These are phyloP conservation scores for Picathartes gymnocephalus DNA, from an alignment of 2,113 vertebrate genomes.

Conservation along the genomic window DNA sequence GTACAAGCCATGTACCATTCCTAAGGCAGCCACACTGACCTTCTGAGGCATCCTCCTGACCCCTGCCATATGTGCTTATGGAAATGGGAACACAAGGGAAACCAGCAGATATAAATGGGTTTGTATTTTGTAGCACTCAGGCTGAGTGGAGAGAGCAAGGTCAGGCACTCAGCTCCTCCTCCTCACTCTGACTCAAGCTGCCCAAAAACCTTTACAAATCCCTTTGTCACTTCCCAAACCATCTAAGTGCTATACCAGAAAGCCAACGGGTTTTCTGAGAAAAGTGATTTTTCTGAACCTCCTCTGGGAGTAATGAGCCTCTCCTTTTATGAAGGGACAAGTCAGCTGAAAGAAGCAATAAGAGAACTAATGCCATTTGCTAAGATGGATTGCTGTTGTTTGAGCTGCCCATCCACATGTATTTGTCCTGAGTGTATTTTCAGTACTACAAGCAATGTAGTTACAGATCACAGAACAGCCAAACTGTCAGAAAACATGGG, in stretches of 20 bases:
- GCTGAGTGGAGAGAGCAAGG: not conserved
- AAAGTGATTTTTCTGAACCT: not conserved
- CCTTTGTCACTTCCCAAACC: not conserved
- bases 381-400: conserved; percentile 62
- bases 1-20: not conserved
- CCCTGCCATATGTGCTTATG: not conserved
- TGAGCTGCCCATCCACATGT: conserved; percentile 43
- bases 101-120: not conserved
- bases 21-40: not conserved
- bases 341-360: conserved; percentile 52
- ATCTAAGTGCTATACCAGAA: not conserved
- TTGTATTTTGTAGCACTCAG: not conserved
- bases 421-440: conserved; percentile 54
- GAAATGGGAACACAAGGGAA: not conserved
- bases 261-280: conserved; percentile 7
- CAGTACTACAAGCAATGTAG: conserved; percentile 38
- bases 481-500: conserved; percentile 49
- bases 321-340: conserved; percentile 33
- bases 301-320: conserved; percentile 12
- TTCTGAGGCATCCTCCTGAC: not conserved
- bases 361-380: conserved; percentile 26
- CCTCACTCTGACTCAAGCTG: not conserved
- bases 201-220: not conserved
- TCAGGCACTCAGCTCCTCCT: not conserved
- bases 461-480: conserved; percentile 66